Evolutionary conservation across 2,797 vertebrate genomes (phyloP).

Genomic region (Falco concolor): DNA sequence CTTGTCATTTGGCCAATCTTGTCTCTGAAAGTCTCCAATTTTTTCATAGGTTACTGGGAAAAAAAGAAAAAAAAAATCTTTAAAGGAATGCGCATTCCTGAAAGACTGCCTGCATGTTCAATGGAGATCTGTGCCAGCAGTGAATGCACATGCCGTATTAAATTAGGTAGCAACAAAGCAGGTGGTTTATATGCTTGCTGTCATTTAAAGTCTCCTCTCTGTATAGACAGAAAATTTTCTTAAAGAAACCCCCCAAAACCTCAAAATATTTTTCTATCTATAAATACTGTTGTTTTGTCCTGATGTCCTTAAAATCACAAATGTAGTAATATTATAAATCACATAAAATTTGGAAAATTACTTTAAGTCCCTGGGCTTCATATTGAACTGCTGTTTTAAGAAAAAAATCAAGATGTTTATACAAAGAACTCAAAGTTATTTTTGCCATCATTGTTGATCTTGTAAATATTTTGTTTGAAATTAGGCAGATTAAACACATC

Average conservation of each 20-base stretch:
- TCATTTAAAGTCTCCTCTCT: background rate
- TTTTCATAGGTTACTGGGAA: background rate
- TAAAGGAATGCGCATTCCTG: background rate
- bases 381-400: background rate
- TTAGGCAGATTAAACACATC: background rate
- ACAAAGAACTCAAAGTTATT: background rate
- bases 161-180: background rate
- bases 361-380: background rate
- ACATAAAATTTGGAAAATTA: slow-evolving; percentile 3
- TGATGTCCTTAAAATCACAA: background rate
- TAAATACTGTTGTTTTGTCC: background rate
- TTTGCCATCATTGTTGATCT: background rate
- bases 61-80: background rate
- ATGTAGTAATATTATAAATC: background rate
- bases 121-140: background rate
- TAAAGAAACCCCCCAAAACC: background rate
- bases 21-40: background rate
- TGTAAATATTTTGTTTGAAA: background rate
- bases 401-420: background rate
- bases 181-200: background rate
- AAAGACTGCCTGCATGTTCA: background rate
- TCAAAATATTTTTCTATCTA: background rate
- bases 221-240: background rate
- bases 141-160: background rate
- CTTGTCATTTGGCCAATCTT: background rate